Evolutionary conservation across 2,888 invertebrate genomes (phyloP), one percentile per base, ranked within the genome.

Genomic region (Invenusta paracnida): DNA sequence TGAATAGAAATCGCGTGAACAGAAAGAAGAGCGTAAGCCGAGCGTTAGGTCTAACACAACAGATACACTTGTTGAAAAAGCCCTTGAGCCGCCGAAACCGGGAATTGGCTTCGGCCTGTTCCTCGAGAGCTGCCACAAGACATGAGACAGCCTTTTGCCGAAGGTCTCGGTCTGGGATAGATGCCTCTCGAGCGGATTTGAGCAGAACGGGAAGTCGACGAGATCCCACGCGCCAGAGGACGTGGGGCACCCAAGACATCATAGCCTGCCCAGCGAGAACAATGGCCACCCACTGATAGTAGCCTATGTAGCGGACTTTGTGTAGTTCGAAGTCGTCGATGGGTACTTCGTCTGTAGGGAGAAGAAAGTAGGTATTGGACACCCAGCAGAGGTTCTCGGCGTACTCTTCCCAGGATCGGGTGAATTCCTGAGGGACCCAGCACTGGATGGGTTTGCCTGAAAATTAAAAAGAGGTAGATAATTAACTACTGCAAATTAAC

Each of bases 341-440:
- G 0, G 31, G 31, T 29, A 85, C 29, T 23, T 0, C n/a, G 17
- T 85, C 67, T 23, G 85, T 67, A 0, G 82, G 30, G 25, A 23
- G 31, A n/a, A 85, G 85, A 30, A 85, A 85, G 31, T 85, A 85
- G 5, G 85, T 85, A 66, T 85, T 85, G 5, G 31, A 67, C 48
- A 85, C 85, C 85, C 85, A 85, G 28, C 85, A 85, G 28, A 85
- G 48, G 28, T 85, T 85, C 29, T 85, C 85, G 17, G 85, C 85
- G 28, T 85, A 85, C 66, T 85, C 85, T 30, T 85, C 85, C 85
- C 85, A 85, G 29, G 85, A 30, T 86, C 31, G 30, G 11, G 85
- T 85, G 86, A 85, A 85, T 29, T 85, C 85, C 17, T 85, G 85
- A 17, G 85, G 85, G 27, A 85, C 85, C 85, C 85, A 85, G 29